phyloP scores from a whole-genome alignment of 2,888 invertebrate genomes.

The Chrysolina haemoptera region DNA sequence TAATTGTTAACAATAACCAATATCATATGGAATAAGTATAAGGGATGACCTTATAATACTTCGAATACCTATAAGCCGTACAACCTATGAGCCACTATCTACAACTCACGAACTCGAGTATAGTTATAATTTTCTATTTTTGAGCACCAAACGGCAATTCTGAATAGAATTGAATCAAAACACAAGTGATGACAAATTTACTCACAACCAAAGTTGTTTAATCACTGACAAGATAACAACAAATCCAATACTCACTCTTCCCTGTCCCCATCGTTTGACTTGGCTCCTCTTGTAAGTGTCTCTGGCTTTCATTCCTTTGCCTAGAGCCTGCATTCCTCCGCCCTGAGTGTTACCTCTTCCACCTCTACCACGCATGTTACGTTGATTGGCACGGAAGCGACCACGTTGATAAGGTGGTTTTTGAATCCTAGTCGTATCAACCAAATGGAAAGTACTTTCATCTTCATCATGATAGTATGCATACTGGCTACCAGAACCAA shows the following conservation, averaged over 20 bases:
- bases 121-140: too few species aligned
- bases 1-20: too few species aligned
- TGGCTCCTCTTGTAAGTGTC: slow-evolving; percentile 81
- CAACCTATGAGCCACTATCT: too few species aligned
- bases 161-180: neutral
- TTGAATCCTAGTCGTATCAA: slow-evolving; percentile 92
- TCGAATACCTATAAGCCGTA: too few species aligned
- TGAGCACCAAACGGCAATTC: too few species aligned
- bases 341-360: slow-evolving; percentile 78
- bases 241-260: slow-evolving; percentile 71
- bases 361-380: slow-evolving; percentile 79
- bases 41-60: too few species aligned
- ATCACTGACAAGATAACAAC: neutral
- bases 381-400: slow-evolving; percentile 86
- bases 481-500: slow-evolving; percentile 96
- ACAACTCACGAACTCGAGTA: too few species aligned
- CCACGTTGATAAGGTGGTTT: slow-evolving; percentile 95
- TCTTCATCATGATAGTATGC: slow-evolving; percentile 99
- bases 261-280: slow-evolving; percentile 90
- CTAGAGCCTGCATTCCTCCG: slow-evolving; percentile 85
- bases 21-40: too few species aligned
- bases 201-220: too few species aligned
- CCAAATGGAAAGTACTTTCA: slow-evolving; percentile 98
- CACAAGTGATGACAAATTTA: neutral
- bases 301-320: slow-evolving; percentile 85